Conservation (phyloP, 2,797 vertebrate genomes). For the Siniperca undulata region DNA sequence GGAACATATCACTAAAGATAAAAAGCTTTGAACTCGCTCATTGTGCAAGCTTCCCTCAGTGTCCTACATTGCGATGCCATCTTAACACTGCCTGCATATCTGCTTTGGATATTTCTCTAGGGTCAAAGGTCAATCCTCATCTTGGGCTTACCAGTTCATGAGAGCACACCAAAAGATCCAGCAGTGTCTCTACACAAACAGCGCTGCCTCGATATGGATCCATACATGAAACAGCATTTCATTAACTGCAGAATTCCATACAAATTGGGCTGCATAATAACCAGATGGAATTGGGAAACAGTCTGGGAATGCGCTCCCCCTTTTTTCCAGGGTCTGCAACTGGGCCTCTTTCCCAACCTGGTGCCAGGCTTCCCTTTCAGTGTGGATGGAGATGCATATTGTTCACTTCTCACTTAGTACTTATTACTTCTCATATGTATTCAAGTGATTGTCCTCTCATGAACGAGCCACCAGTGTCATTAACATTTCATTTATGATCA, state of each 20-base stretch:
- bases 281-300: constrained; percentile 79
- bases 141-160: not conserved
- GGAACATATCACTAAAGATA: not conserved
- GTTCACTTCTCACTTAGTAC: constrained; percentile 21
- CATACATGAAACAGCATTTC: constrained; percentile 68
- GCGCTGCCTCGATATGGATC: constrained; percentile 52
- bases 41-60: constrained; percentile 5
- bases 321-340: constrained; percentile 65
- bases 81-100: constrained; percentile 9
- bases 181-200: constrained; percentile 49
- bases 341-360: constrained; percentile 72
- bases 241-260: constrained; percentile 80
- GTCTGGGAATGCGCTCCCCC: constrained; percentile 78
- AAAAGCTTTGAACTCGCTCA: constrained; percentile 25
- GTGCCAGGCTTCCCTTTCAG: constrained; percentile 65
- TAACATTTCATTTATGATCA: constrained; percentile 28
- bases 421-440: constrained; percentile 24
- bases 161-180: constrained; percentile 40
- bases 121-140: constrained; percentile 50
- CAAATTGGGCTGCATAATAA: constrained; percentile 79
- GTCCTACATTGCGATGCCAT: not conserved
- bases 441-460: not conserved
- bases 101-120: constrained; percentile 10
- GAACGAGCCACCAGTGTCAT: constrained; percentile 2
- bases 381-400: constrained; percentile 40